Evolutionary conservation across 1,140 invertebrate species (phyloP).

Genomic region (Oppia nitens): DNA sequence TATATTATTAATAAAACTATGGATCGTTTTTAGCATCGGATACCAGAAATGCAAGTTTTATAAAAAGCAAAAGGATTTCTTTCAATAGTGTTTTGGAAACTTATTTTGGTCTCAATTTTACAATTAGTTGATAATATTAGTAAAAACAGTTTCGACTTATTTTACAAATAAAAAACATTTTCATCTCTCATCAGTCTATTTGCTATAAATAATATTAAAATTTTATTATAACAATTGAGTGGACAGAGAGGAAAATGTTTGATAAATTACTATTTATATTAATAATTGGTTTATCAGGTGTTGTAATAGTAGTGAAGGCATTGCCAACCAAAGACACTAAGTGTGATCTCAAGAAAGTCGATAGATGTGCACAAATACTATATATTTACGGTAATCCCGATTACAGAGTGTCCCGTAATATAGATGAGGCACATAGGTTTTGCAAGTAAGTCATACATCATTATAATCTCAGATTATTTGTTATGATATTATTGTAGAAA

Average conservation of each 20-base stretch:
- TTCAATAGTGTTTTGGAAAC: not conserved
- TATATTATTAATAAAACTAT: no score
- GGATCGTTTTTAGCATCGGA: not conserved
- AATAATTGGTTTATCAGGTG: not conserved
- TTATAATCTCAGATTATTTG: not conserved
- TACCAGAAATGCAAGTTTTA: not conserved
- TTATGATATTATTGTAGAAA: not conserved
- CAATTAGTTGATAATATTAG: no score
- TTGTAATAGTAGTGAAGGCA: not conserved
- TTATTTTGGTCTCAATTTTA: not conserved
- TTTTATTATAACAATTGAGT: not conserved
- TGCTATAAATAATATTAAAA: not conserved
- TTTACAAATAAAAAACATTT: no score
- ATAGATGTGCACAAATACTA: conserved; percentile 12
- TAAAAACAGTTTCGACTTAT: no score
- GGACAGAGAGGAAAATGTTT: not conserved
- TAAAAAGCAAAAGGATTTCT: not conserved
- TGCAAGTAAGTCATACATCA: conserved; percentile 13
- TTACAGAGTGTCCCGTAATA: conserved; percentile 4
- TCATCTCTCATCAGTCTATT: not conserved
- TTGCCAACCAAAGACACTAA: conserved; percentile 3
- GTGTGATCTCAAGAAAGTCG: conserved; percentile 11
- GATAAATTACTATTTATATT: not conserved
- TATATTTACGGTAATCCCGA: conserved; percentile 13
- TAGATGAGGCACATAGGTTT: conserved; percentile 6